These are phyloP conservation scores for Rhagophthalmus giganteus DNA, from an alignment of 2,888 invertebrate genomes.

Conservation along the genomic window DNA sequence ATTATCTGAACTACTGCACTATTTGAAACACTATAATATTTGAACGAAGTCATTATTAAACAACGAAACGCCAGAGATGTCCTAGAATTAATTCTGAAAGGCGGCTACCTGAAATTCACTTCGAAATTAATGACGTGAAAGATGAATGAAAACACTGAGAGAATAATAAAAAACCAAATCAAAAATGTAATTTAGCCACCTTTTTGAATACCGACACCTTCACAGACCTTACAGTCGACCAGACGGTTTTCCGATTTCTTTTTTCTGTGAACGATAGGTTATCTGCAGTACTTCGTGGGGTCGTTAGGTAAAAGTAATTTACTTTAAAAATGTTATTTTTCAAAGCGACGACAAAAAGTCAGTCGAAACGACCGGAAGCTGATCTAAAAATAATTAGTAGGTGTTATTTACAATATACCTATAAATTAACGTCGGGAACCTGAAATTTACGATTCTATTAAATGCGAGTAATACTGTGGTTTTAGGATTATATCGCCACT, in stretches of 20 bases:
- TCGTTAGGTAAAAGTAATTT: not conserved
- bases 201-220: conserved; percentile 41
- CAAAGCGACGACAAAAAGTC: not conserved
- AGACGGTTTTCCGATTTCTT: not conserved
- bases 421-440: not conserved
- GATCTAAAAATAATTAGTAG: not conserved
- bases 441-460: not conserved
- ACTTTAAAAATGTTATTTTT: not conserved
- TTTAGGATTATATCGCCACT: no score
- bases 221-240: not conserved
- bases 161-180: conserved; percentile 30
- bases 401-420: not conserved
- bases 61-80: no score
- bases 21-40: no score
- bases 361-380: not conserved
- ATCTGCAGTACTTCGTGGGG: not conserved
- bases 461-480: no score
- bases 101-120: conserved; percentile 44
- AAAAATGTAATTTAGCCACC: conserved; percentile 41
- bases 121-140: conserved; percentile 44
- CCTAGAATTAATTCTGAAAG: conserved; percentile 18
- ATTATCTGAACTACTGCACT: no score
- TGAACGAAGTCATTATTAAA: not conserved
- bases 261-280: not conserved
- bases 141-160: conserved; percentile 46